Evolutionary conservation across 2,888 invertebrate species (phyloP).

Genomic region (Ophraella communa): DNA sequence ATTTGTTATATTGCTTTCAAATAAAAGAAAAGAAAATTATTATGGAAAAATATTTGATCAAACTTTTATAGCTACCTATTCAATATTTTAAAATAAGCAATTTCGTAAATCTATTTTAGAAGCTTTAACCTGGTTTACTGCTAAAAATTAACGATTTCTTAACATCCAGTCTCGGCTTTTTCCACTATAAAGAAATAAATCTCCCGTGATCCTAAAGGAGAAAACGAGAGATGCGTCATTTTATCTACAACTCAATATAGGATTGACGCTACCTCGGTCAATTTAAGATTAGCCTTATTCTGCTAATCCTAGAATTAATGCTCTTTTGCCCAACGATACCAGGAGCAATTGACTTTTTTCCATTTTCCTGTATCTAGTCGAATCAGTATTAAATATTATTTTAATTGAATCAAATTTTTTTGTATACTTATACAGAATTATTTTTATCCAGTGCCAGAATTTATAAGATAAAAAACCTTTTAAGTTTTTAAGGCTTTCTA

Average conservation of each 20-base stretch:
- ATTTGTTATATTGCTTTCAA: no score
- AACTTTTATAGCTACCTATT: no score
- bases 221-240: constrained; percentile 23
- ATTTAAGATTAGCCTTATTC: constrained; percentile 27
- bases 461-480: no score
- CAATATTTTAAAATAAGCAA: no score
- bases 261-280: constrained; percentile 24
- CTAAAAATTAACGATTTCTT: background rate
- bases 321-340: constrained; percentile 20
- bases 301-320: constrained; percentile 44
- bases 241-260: constrained; percentile 30
- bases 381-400: background rate
- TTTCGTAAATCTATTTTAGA: background rate
- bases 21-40: no score
- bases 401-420: background rate
- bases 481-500: no score
- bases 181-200: constrained; percentile 11
- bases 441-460: no score
- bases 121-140: background rate
- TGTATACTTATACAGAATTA: no score
- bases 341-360: background rate
- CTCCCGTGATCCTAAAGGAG: constrained; percentile 10
- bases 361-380: background rate
- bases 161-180: background rate
- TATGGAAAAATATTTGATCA: no score